These are phyloP conservation scores for Anoplophora glabripennis DNA, from an alignment of 1,140 invertebrate genomes.

Conservation along the genomic window DNA sequence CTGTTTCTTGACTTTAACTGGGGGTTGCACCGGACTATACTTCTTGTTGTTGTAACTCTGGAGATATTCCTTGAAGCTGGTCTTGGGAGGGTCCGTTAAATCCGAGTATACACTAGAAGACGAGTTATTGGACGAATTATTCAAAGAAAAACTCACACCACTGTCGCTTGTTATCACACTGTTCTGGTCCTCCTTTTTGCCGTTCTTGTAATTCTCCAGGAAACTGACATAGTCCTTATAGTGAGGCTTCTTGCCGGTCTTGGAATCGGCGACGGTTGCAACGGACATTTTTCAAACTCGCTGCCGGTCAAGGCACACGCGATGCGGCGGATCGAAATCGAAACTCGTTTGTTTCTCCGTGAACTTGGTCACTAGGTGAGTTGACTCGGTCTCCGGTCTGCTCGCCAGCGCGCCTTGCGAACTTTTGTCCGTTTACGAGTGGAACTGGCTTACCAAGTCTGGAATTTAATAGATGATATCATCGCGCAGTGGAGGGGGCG, in stretches of 20 bases:
- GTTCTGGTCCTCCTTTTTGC: conserved; percentile 34
- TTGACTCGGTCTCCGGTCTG: background rate
- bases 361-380: conserved; percentile 8
- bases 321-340: background rate
- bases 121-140: conserved; percentile 20
- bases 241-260: conserved; percentile 20
- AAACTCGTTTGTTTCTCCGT: background rate
- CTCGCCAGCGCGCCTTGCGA: too few species aligned
- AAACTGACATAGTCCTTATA: conserved; percentile 41
- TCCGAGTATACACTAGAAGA: conserved; percentile 29
- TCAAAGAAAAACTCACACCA: conserved; percentile 27
- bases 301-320: background rate
- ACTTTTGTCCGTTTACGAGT: conserved; percentile 2
- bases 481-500: conserved; percentile 8
- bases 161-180: conserved; percentile 26
- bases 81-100: conserved; percentile 13
- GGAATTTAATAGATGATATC: conserved; percentile 12
- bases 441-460: conserved; percentile 2
- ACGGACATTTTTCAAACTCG: conserved; percentile 23
- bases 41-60: conserved; percentile 34
- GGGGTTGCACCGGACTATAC: conserved; percentile 32
- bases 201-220: conserved; percentile 33
- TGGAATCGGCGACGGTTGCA: conserved; percentile 19
- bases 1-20: conserved; percentile 5
- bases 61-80: conserved; percentile 26